Evolutionary conservation across 2,888 invertebrate species (phyloP), one percentile per base, ranked within the genome.

Genomic region (Callyntrura sp.): DNA sequence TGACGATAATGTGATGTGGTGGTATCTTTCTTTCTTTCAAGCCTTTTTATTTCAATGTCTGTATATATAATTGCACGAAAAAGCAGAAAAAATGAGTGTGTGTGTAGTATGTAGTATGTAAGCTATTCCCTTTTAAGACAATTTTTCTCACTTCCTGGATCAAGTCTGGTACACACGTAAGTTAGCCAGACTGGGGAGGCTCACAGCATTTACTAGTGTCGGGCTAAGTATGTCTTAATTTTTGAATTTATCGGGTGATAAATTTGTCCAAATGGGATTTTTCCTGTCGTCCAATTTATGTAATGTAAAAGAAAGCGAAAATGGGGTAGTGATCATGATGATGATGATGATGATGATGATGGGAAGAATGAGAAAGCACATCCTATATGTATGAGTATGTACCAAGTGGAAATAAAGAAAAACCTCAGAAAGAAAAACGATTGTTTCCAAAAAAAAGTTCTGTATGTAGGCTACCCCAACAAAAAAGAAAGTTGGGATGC

Each of bases 171-270:
- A 65, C 85, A 83, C 85, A 73, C 86, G 88, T 90, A 87, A 83
- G 87, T 90, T 88, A 85, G n/a, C 51, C 20, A 81, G 35, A 68
- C 43, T 45, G 55, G n/a, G 73, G 73, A 88, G 82, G 84, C 51
- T 62, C 11, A n/a, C n/a, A n/a, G n/a, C n/a, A n/a, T n/a, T n/a
- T 28, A 65, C 28, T 82, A 85, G 86, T 73, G 14, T 85, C 62
- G 57, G 81, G 91, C 88, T 92, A 92, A 93, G 91, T 91, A 91
- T 90, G 93, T 92, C 93, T 93, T 93, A 92, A 93, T 93, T 93
- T 93, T 92, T 92, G 92, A 93, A 93, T 93, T 93, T 93, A 93
- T 93, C 92, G 91, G 88, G 92, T 88, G 92, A 93, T 93, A 93
- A 93, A 93, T 93, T 92, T 92, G 92, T 90, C 90, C 65, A 90